These are phyloP conservation scores for Parus major DNA, from an alignment of 2,113 vertebrate species.

Conservation along the genomic window DNA sequence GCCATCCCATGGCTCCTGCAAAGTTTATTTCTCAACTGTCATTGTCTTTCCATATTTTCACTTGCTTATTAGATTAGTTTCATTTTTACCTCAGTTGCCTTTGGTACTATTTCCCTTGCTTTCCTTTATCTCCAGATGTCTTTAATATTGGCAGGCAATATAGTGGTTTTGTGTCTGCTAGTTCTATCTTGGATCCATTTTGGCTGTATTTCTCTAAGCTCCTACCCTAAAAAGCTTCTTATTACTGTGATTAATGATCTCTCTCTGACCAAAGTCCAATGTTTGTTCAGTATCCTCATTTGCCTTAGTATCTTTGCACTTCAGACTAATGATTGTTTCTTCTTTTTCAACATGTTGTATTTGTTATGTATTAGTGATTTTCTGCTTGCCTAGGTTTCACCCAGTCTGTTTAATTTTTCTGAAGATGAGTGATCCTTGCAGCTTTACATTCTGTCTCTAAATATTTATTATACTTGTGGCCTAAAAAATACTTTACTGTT, in stretches of 20 bases:
- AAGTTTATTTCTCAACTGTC: conserved; percentile 27
- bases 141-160: not conserved
- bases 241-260: not conserved
- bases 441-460: not conserved
- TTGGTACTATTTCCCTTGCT: not conserved
- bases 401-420: not conserved
- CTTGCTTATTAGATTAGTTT: conserved; percentile 7
- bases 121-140: not conserved
- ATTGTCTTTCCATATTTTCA: conserved; percentile 9
- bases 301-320: not conserved
- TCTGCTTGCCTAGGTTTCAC: not conserved
- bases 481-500: not conserved
- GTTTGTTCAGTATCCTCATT: not conserved
- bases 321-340: not conserved
- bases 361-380: not conserved
- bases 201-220: not conserved
- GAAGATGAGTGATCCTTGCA: not conserved
- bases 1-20: not conserved
- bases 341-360: not conserved
- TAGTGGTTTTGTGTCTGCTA: not conserved
- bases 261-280: not conserved
- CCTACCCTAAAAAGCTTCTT: not conserved
- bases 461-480: not conserved
- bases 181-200: not conserved
- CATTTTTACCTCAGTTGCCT: conserved; percentile 15